Evolutionary conservation across 2,113 vertebrate species (phyloP), one percentile per base, ranked within the genome.

Genomic region (Euleptes europaea): DNA sequence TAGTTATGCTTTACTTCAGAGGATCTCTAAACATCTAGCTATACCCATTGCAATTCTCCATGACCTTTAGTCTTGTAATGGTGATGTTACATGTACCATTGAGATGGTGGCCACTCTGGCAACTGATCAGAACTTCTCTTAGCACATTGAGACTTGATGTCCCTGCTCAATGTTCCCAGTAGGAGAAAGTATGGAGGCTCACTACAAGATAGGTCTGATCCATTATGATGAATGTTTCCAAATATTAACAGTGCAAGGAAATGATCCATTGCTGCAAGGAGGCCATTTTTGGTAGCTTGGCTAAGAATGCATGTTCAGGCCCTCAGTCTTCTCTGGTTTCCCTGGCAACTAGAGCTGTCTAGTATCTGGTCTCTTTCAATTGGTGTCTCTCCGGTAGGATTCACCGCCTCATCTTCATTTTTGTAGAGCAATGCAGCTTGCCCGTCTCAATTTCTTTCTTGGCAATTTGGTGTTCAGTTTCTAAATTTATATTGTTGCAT

Each of bases 381-480:
- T 44, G 38, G 19, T 35, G 13, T 72, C 66, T 31, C 40, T 78
- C n/a, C n/a, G 23, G 26, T 38, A 5, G 67, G 47, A 49, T 38
- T 82, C 26, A 82, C 14, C 57, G 72, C n/a, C 60, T 73, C 3
- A 6, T 63, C 23, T 60, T 78, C 67, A 65, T 60, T 14, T 78
- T 38, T 40, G n/a, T 72, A 26, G 0, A 0, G 65, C 71, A 86
- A 31, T 49, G 60, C 70, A 84, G 51, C 66, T 42, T 0, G 0
- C 8, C n/a, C 65, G 54, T 35, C 31, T 35, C 14, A 21, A 4
- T 83, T 14, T 71, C 9, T 38, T 19, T 54, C 4, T 0, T 0
- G 26, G 12, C 0, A 4, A 2, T 69, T 78, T 66, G 38, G 26
- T 73, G 14, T 15, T 44, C 76, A 0, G 0, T 81, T 65, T 60